These are phyloP conservation scores for Calliphora vomitoria DNA, from an alignment of 2,888 invertebrate species.

Conservation along the genomic window DNA sequence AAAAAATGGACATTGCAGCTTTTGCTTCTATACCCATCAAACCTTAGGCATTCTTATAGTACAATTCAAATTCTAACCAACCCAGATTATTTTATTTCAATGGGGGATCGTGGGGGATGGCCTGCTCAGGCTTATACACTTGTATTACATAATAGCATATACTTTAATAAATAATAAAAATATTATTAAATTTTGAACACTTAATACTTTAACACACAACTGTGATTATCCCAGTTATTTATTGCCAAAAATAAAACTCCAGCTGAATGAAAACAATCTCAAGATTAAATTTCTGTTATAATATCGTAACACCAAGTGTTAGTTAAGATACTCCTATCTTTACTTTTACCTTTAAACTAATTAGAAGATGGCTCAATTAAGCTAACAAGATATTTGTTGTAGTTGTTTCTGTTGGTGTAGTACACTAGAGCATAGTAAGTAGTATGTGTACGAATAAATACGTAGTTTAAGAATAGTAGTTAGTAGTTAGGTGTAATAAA, in stretches of 20 bases:
- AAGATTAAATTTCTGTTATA: constrained; percentile 38
- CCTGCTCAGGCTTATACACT: too few species aligned
- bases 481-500: constrained; percentile 60
- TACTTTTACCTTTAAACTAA: constrained; percentile 73
- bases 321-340: constrained; percentile 47
- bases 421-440: constrained; percentile 9
- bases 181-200: too few species aligned
- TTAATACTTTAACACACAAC: background rate
- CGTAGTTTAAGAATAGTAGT: constrained; percentile 33
- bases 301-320: constrained; percentile 32
- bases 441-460: constrained; percentile 36
- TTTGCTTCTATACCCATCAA: too few species aligned
- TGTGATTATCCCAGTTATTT: constrained; percentile 15
- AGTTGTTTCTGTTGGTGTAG: constrained; percentile 55
- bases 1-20: too few species aligned
- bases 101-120: too few species aligned
- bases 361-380: constrained; percentile 80
- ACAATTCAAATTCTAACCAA: too few species aligned
- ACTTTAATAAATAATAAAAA: background rate
- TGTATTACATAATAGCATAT: too few species aligned
- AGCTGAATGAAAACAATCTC: background rate
- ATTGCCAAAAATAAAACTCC: background rate
- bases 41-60: too few species aligned
- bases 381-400: constrained; percentile 78
- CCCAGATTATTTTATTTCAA: too few species aligned